Base-by-base conservation (phyloP, 2,797 vertebrate species). In the Menidia menidia region DNA sequence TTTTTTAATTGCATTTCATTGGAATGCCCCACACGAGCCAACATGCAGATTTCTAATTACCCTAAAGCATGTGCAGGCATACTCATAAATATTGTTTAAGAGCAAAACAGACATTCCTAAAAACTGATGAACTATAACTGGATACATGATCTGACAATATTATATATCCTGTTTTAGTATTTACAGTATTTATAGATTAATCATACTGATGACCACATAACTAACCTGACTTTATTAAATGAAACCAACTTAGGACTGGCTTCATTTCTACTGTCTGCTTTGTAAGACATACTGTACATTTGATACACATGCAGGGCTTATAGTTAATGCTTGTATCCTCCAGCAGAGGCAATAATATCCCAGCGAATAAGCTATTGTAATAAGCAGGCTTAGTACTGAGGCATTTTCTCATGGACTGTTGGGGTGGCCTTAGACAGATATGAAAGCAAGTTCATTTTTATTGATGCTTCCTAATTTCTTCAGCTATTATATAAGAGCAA, bases 291-390 rank as follows among this genome's bases (percentile, higher is more conserved):
- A 31, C 25, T 25, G 57, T 67, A 43, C 15, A 50, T 64, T 64
- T 80, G 18, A 79, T 61, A 72, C 63, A 75, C 1, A 14, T 77
- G 82, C 77, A 74, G 63, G 77, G 58, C 66, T 84, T 70, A 35
- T 43, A 33, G 60, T 65, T 53, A 44, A 58, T 60, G 56, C 73
- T 85, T 81, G 41, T 78, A 51, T 83, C 66, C 52, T 80, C 47
- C 52, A 76, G 75, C 64, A 82, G 60, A 85, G 70, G 79, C 73
- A 82, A 85, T 86, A 84, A 70, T 75, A 81, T 82, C 81, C 86
- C 90, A 93, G 89, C 53, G 12, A 85, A 92, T 93, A 91, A 93
- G 91, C 91, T 92, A 92, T 67, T 73, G 55, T 83, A 64, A 82
- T 83, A 85, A 87, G 30, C 71, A 85, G 77, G 78, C 77, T 77